These are phyloP conservation scores for Muntiacus reevesi DNA, from an alignment of 2,113 vertebrate species.

Conservation along the genomic window DNA sequence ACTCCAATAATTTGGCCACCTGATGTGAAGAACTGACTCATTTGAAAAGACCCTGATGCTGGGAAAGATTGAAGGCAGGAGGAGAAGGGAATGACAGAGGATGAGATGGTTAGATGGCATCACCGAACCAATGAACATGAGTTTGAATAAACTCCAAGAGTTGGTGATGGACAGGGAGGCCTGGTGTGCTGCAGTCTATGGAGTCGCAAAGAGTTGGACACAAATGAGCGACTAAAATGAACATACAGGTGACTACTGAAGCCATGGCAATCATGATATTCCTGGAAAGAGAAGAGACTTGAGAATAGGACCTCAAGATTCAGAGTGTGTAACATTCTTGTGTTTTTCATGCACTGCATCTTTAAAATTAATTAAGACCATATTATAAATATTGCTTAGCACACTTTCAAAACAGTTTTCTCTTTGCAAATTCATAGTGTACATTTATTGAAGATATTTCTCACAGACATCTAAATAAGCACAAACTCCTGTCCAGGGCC, in stretches of 20 bases:
- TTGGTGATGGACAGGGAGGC: background rate
- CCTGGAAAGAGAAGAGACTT: background rate
- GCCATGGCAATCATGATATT: background rate
- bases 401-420: background rate
- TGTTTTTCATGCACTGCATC: background rate
- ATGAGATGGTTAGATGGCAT: background rate
- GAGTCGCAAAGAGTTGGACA: background rate
- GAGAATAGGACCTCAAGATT: background rate
- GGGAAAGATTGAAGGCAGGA: background rate
- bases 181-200: background rate
- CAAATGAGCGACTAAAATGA: background rate
- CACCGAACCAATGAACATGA: background rate
- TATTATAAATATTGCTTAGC: background rate
- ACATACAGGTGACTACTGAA: background rate
- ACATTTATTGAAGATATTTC: background rate
- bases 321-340: background rate
- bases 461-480: background rate
- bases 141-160: background rate
- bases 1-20: background rate
- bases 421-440: background rate
- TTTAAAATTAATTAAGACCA: background rate
- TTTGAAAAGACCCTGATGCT: background rate
- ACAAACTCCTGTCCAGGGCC: background rate
- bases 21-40: background rate
- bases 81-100: background rate